A percentile compares a stretch with the other conserved stretches of the same genome.
Evolutionary conservation across 2,888 invertebrate genomes (phyloP).

Genomic region (Athalia cordata): DNA sequence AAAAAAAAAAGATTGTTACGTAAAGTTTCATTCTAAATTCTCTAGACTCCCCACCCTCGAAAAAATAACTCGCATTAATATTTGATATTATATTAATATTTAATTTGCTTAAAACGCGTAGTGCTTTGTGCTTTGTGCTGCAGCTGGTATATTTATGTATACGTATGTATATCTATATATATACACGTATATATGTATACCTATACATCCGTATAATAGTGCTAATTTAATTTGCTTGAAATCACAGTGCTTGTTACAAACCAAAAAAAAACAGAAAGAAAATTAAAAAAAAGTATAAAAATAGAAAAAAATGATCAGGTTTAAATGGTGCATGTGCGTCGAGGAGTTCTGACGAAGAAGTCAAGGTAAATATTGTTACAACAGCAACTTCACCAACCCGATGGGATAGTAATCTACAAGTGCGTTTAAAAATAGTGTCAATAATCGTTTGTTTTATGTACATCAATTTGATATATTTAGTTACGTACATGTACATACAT

Average conservation of each 20-base stretch:
- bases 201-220: conserved; percentile 41
- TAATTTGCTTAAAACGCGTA: neutral
- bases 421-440: conserved; percentile 27
- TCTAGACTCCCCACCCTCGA: too few relatives aligned
- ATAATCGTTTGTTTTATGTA: neutral
- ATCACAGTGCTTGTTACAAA: conserved; percentile 41
- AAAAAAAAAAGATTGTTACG: too few relatives aligned
- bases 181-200: conserved; percentile 16
- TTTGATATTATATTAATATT: too few relatives aligned
- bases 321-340: conserved; percentile 41
- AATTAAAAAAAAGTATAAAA: neutral
- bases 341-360: conserved; percentile 42
- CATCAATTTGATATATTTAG: neutral
- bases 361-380: conserved; percentile 45
- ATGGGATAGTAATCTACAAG: conserved; percentile 8
- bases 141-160: too few relatives aligned
- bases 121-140: neutral
- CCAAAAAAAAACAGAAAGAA: neutral
- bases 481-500: too few relatives aligned
- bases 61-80: too few relatives aligned
- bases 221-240: conserved; percentile 47
- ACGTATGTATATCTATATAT: too few relatives aligned
- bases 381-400: neutral
- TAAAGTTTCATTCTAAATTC: too few relatives aligned
- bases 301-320: conserved; percentile 41